Percentiles rank a stretch among this genome's conserved stretches.
These are phyloP conservation scores for Beroe ovata DNA, from an alignment of 37 sponge, comb jelly and placozoan genomes.

Conservation along the genomic window DNA sequence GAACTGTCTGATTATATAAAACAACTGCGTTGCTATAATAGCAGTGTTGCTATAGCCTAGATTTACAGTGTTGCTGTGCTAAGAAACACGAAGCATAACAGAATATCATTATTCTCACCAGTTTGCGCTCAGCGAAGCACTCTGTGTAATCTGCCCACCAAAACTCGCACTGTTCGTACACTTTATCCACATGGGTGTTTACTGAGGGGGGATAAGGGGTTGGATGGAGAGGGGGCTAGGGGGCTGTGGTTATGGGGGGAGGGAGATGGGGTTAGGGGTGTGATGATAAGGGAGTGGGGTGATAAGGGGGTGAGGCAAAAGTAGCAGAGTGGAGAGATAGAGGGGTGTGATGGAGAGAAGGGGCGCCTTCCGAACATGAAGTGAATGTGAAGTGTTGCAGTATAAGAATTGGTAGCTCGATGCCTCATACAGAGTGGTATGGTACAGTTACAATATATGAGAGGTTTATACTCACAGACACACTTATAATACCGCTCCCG, in stretches of 20 bases:
- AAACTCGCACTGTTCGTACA: constrained; percentile 18
- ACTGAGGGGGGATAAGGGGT: constrained; percentile 1
- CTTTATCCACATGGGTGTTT: constrained; percentile 48
- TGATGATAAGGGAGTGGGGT: background rate
- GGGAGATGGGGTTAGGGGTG: background rate
- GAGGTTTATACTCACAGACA: background rate
- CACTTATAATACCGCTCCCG: constrained; percentile 28
- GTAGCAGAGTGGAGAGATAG: no score
- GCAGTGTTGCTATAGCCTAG: no score
- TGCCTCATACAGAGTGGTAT: no score
- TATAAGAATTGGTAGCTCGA: no score
- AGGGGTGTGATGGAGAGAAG: background rate
- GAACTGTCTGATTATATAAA: no score
- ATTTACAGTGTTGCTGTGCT: no score
- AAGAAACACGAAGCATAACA: no score
- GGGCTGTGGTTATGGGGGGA: background rate
- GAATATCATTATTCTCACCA: no score
- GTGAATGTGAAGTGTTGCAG: no score
- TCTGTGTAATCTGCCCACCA: constrained; percentile 63
- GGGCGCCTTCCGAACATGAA: background rate
- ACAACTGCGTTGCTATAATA: no score
- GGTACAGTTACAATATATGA: no score
- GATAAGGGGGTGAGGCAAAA: no score
- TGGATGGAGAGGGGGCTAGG: background rate
- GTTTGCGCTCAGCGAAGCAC: constrained; percentile 4